Evolutionary conservation across 2,888 invertebrate genomes (phyloP), one percentile per base, ranked within the genome.

Genomic region (Netelia inedita): DNA sequence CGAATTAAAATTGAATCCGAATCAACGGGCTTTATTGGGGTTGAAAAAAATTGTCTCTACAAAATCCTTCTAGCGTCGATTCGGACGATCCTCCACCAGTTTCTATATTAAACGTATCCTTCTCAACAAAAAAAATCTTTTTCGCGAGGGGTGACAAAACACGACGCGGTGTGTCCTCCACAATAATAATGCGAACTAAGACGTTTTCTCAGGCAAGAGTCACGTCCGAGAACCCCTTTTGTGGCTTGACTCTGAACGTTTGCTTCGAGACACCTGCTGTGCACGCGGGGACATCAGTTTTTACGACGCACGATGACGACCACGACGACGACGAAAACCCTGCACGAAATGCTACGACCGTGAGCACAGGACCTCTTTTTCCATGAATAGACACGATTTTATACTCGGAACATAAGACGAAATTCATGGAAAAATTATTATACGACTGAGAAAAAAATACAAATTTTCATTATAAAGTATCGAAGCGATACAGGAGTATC

Each of bases 231-330:
- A 79, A 74, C 72, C 75, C 69, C 85, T 82, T 85, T 82, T 85
- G 85, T 82, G 72, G 85, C 82, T 82, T 82, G 65, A 72, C 79
- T 72, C 79, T 72, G 82, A 75, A 85, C 85, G 79, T 71, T 79
- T 82, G 74, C 79, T 72, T 61, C 71, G 79, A 75, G 82, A 82
- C 85, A 85, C 85, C 85, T 85, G 85, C 85, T 82, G 79, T 72
- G 79, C 53, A 16, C 53, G 16, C 55, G 50, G 76, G 66, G 73
- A 65, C 81, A 71, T 81, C 73, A 79, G 73, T 79, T 85, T 85
- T 81, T 81, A 85, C 84, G 73, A 81, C 57, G 73, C 61, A 73
- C 81, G 50, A 28, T 55, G 61, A 61, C 46, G 28, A 74, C 50
- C 14, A 53, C n/a, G 41, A 61, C 59, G 14, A 16, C 59, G 9